Evolutionary conservation across 2,113 vertebrate genomes (phyloP), one percentile per base, ranked within the genome.

Genomic region (Larimichthys crocea): DNA sequence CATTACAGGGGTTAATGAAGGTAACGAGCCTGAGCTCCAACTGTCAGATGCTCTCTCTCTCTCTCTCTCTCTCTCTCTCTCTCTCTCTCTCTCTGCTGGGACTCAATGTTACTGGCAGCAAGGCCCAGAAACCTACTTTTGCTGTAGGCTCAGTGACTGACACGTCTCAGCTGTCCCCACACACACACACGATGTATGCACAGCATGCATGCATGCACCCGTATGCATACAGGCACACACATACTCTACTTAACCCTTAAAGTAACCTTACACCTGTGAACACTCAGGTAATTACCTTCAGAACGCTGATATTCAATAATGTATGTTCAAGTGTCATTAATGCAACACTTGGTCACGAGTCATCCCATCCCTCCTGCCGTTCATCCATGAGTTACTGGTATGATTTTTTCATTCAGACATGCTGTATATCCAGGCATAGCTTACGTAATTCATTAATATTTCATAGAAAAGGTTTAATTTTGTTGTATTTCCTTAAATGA

Each of bases 121-220:
- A 91, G 90, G 87, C 93, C 95, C 87, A 95, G 90, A 95, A 95
- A 95, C 94, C 94, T 91, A 94, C 88, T 94, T 96, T 88, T 82
- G 84, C 79, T 10, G 10, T 52, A 11, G 61, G 82, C 67, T 84
- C 78, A 76, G 12, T 87, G 87, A 90, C 48, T 74, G 88, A 89
- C 63, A 56, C 9, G 48, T 52, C 82, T 86, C 79, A 74, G 70
- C 70, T 76, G 55, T 40, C 35, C 79, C 62, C 73, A 70, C 80
- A 82, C 63, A 65, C 31, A 82, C 63, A 73, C 40, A 53, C 15
- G 64, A 15, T 26, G 26, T 26, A 26, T 26, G 26, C 26, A 26
- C 40, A 20, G 10, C 61, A 60, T 24, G 15, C 62, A 48, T 31
- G 40, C 56, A 80, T 4, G 46, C 55, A 19, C 65, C 35, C 15